Base-by-base conservation (phyloP, 2,797 vertebrate genomes). In the Prionace glauca region DNA sequence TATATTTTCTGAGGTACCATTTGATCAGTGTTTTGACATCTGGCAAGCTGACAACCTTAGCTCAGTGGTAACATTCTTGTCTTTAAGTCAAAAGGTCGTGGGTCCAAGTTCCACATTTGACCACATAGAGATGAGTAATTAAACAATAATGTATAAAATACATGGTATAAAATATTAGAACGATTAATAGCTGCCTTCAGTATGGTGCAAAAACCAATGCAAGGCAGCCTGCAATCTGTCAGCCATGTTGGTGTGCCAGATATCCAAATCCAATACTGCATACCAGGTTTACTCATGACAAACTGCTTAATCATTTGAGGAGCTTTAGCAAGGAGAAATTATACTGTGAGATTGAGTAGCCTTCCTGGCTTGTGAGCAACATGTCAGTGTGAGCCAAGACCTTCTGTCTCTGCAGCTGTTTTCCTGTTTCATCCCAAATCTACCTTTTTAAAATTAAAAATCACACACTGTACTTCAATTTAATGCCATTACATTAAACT, bases 21-120 rank as follows among this genome's bases (percentile, higher is more conserved):
- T 90, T 65, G 60, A 90, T 90, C 32, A 90, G 87, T 90, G 87
- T 62, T 62, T 90, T 90, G 60, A 90, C 29, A 90, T 90, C n/a
- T 90, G 87, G 14, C 56, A 65, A 62, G 3, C 56, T 65, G 56
- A 60, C 56, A 62, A 9, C 4, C 87, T 90, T 90, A 29, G 36
- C 90, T 69, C 2, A 65, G 29, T 20, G 29, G 65, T 69, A 92
- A 69, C 65, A 41, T 8, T 24, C 62, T 92, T 92, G n/a, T 18
- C n/a, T 69, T 62, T 1, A 22, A 92, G 62, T 67, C n/a, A 92
- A 20, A 90, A 90, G 60, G 29, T n/a, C 10, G 62, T 92, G 18
- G 65, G 20, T 92, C 62, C 62, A 67, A 92, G 18, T 36, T 65
- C 32, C 62, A n/a, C 62, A 67, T 65, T 24, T 92, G 32, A 69